Percentiles rank a stretch among this genome's conserved stretches.
Evolutionary conservation across 2,888 invertebrate genomes (phyloP).

Genomic region (Acrocera orbiculus): DNA sequence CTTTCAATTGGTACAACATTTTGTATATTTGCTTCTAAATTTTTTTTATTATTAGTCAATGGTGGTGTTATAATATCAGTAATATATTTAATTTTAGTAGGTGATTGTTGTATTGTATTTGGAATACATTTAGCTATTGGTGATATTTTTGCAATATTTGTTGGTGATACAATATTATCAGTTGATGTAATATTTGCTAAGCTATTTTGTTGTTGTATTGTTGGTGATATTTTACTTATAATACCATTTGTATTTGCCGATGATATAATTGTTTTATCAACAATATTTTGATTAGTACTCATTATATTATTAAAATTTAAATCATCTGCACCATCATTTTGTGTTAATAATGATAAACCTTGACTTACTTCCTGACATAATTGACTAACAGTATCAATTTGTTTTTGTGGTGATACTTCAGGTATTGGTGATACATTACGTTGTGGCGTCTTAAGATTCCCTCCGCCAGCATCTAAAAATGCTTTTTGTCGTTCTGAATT

Average conservation of each 20-base stretch:
- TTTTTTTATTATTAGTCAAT: too few species aligned
- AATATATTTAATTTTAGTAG: too few species aligned
- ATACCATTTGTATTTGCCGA: conserved; percentile 2
- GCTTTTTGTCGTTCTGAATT: conserved; percentile 64
- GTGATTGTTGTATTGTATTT: too few species aligned
- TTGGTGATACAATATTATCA: too few species aligned
- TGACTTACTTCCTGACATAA: conserved; percentile 60
- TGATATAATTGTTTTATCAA: conserved; percentile 17
- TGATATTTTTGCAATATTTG: too few species aligned
- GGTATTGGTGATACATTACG: conserved; percentile 56
- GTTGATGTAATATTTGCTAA: too few species aligned
- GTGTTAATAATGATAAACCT: conserved; percentile 45
- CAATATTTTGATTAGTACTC: conserved; percentile 37
- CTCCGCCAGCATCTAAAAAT: conserved; percentile 24
- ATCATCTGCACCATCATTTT: conserved; percentile 37
- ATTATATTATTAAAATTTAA: conserved; percentile 39
- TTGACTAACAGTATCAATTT: conserved; percentile 46
- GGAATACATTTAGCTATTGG: too few species aligned
- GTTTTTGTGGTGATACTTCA: conserved; percentile 46
- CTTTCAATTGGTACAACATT: conserved; percentile 24
- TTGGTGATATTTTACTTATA: conserved; percentile 1
- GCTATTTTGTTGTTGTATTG: conserved; percentile 8
- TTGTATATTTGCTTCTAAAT: too few species aligned
- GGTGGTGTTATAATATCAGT: too few species aligned
- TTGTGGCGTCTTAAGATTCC: conserved; percentile 21